phyloP scores from a whole-genome alignment of 2,113 vertebrate species.

The Pachypanchax playfairii region DNA sequence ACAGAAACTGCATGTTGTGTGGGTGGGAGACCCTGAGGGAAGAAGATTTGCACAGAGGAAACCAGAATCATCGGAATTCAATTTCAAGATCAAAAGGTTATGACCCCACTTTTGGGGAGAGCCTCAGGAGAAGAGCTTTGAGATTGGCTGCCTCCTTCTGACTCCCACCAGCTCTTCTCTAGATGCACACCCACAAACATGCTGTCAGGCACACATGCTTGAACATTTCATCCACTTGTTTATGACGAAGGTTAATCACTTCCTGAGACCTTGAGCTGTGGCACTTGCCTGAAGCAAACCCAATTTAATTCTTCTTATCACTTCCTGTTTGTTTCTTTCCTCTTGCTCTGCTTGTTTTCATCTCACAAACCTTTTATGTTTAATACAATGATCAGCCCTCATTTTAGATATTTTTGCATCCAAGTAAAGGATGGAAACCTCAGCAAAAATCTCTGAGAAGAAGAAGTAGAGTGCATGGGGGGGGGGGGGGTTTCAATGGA shows the following conservation, averaged over 20 bases:
- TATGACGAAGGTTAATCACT: constrained; percentile 70
- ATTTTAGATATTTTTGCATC: constrained; percentile 12
- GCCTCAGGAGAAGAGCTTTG: constrained; percentile 59
- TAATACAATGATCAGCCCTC: constrained; percentile 24
- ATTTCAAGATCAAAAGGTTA: constrained; percentile 74
- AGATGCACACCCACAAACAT: constrained; percentile 27
- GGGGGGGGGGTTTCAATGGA: constrained; percentile 49
- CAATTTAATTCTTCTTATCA: constrained; percentile 37
- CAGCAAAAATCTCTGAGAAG: constrained; percentile 27
- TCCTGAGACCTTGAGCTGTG: constrained; percentile 61
- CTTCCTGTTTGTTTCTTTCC: constrained; percentile 31
- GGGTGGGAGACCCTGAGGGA: constrained; percentile 51
- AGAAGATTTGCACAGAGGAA: constrained; percentile 54
- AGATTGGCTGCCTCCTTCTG: constrained; percentile 58
- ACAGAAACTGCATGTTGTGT: constrained; percentile 30
- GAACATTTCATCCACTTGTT: constrained; percentile 41
- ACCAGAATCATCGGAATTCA: constrained; percentile 74
- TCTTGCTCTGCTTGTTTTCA: neutral
- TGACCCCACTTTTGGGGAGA: constrained; percentile 71
- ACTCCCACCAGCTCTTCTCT: constrained; percentile 49
- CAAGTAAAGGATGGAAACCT: constrained; percentile 12
- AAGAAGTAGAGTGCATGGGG: constrained; percentile 30
- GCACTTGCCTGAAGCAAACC: constrained; percentile 19
- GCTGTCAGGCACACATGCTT: constrained; percentile 15
- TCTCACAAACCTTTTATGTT: constrained; percentile 14